phyloP scores from a whole-genome alignment of 2,888 invertebrate species.

The Anoplius nigerrimus region DNA sequence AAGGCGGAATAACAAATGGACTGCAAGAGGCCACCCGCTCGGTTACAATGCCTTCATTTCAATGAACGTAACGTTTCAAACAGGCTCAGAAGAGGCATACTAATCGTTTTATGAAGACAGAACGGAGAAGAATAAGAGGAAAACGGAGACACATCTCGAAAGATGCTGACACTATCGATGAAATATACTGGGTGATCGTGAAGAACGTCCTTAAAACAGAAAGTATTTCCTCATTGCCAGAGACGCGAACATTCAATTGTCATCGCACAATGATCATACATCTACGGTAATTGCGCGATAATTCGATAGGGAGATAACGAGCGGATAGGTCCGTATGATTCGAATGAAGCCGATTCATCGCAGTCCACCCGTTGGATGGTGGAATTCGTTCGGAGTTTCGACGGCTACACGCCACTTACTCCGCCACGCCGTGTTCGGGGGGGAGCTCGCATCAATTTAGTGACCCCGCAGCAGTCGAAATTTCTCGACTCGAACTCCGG shows the following conservation, averaged over 20 bases:
- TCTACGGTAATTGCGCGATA: too few species aligned
- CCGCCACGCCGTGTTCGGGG: constrained; percentile 33
- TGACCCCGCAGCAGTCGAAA: constrained; percentile 41
- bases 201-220: too few species aligned
- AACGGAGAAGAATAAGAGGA: constrained; percentile 32
- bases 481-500: constrained; percentile 32
- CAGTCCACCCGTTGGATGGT: constrained; percentile 27
- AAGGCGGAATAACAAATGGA: constrained; percentile 62
- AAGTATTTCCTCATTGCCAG: too few species aligned
- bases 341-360: not conserved
- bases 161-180: constrained; percentile 22
- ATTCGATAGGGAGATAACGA: too few species aligned
- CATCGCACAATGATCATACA: too few species aligned
- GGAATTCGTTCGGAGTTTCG: constrained; percentile 35
- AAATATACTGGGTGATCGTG: constrained; percentile 12
- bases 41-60: constrained; percentile 43
- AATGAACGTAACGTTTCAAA: constrained; percentile 50
- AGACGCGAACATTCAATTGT: too few species aligned
- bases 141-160: not conserved
- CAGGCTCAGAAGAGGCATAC: constrained; percentile 51
- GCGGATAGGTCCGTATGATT: too few species aligned
- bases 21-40: constrained; percentile 48
- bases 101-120: constrained; percentile 53
- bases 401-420: constrained; percentile 26
- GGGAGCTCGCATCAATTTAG: constrained; percentile 31